A percentile compares a stretch with the other conserved stretches of the same genome.
These are phyloP conservation scores for Coptodon bakossiorum DNA, from an alignment of 2,113 vertebrate genomes.

Conservation along the genomic window DNA sequence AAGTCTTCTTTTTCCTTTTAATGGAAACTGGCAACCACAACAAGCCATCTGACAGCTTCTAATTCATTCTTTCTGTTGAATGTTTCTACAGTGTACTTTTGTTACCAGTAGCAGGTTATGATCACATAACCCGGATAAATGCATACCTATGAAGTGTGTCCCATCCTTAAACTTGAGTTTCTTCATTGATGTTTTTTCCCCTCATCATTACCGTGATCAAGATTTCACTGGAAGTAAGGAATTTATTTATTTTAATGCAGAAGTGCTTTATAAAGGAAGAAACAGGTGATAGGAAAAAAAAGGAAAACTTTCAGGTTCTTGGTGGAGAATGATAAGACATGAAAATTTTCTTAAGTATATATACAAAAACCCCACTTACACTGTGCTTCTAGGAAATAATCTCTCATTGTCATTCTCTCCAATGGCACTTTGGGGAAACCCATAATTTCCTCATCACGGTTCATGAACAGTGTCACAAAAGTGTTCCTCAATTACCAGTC, in stretches of 20 bases:
- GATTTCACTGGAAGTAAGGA: not conserved
- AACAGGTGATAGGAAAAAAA: not conserved
- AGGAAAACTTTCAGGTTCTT: not conserved
- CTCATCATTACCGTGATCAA: not conserved
- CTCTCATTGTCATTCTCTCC: slow-evolving; percentile 6
- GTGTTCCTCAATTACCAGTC: slow-evolving; percentile 57
- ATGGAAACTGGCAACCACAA: not conserved
- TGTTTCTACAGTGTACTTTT: not conserved
- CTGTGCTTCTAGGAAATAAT: not conserved
- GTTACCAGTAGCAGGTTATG: not conserved
- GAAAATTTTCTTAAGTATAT: not conserved
- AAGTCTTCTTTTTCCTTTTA: not conserved
- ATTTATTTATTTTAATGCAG: fast-evolving
- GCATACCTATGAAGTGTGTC: not conserved
- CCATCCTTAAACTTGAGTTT: not conserved
- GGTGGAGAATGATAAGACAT: not conserved
- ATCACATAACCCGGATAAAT: not conserved
- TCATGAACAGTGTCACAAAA: slow-evolving; percentile 36
- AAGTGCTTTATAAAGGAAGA: not conserved
- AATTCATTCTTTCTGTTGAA: not conserved
- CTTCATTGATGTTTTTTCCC: not conserved
- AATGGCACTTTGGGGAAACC: slow-evolving; percentile 21
- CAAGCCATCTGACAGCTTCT: not conserved
- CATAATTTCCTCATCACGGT: slow-evolving; percentile 12
- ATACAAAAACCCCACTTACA: not conserved